Base-by-base conservation (phyloP, 2,113 vertebrate genomes). In the Meleagris gallopavo region DNA sequence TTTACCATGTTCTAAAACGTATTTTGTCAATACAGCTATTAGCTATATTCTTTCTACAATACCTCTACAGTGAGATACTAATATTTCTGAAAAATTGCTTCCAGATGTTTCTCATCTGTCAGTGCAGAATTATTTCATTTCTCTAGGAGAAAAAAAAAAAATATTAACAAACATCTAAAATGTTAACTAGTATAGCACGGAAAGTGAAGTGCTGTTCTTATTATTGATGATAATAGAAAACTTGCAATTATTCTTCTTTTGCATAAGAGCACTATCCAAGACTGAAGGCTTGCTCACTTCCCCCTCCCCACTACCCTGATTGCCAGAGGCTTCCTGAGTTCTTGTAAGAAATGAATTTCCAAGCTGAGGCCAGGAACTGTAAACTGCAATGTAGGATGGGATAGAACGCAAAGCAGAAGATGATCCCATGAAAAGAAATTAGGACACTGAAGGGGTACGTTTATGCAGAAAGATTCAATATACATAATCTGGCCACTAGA, bases 381-480 rank as follows among this genome's bases (percentile, higher is more conserved):
- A 85, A 89, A 93, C 67, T 84, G 66, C 25, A 50, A 13, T n/a
- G 71, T 89, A 89, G 36, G 65, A 38, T 73, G 13, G n/a, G 50
- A 87, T 89, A 88, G 62, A 66, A 87, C 66, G 87, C 40, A 60
- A 85, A 92, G 41, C 55, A 65, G 67, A n/a, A 74, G 24, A 73
- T 70, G 85, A 27, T 13, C 30, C 36, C 30, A 46, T 73, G 34
- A 10, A 14, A 91, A 83, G 29, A 70, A 60, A 77, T 89, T 86
- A 81, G 46, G 84, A n/a, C 48, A 24, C 48, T 34, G 27, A 84
- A 75, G n/a, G 58, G 45, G 24, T 61, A 48, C 74, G 61, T 76
- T 87, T 85, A 32, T 18, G n/a, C 18, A 55, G n/a, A 40, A 46
- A 66, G 27, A 73, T 65, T 89, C 64, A 80, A 41, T 61, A 54